Evolutionary conservation across 2,888 invertebrate species (phyloP), one percentile per base, ranked within the genome.

Genomic region (Polymixis flavicincta): DNA sequence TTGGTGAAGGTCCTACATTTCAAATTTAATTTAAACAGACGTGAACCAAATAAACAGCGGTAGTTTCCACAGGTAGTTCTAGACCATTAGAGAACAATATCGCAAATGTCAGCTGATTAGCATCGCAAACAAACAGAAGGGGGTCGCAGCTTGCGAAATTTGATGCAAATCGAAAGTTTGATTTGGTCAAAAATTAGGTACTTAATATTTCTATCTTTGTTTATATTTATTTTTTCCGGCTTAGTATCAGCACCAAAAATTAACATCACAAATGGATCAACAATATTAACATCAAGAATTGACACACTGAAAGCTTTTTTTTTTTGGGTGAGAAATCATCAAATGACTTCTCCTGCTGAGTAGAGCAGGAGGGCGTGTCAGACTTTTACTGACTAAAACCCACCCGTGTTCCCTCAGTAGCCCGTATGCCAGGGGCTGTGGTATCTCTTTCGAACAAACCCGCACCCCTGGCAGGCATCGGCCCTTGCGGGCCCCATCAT

Each of bases 41-140:
- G 28, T 84, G 87, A 72, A 79, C 87, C 71, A 87, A 87, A 87
- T 87, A 84, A 87, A 87, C 87, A 87, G 17, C 79, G 87, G 87
- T 52, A 86, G 57, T 78, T 87, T 87, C 87, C 87, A 83, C 48
- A 71, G 28, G 48, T 25, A 54, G 37, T 59, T 71, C 50, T 61
- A 59, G 63, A 57, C 2, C 8, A 19, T 71, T 72, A 52, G 61
- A 63, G 45, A 60, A 67, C 50, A 74, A 64, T 42, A 81, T 76
- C 19, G 48, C 55, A 57, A 72, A 68, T 64, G 28, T 61, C 55
- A 55, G 32, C 14, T 66, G 32, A 65, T 65, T 80, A 57, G 61
- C 61, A 74, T 78, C 25, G 7, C 57, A 63, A 72, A 7, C 13
- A 22, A 22, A 14, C 52, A 32, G 55, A 78, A 74, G 63, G 28